Base-by-base conservation (phyloP, 1,140 invertebrate genomes). In the Microplitis demolitor region DNA sequence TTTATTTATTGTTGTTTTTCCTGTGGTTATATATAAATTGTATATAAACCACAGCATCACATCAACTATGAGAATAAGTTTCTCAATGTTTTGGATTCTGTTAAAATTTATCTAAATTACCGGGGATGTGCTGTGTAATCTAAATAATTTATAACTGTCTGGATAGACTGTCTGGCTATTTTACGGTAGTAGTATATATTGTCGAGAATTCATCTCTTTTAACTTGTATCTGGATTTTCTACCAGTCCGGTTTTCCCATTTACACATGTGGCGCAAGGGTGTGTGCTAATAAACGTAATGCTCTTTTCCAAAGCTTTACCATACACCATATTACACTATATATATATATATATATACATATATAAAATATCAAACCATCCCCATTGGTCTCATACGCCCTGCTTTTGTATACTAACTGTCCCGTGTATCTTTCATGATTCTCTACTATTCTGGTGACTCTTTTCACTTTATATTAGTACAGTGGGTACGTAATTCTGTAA, bases 281-380 rank as follows among this genome's bases (percentile, higher is more conserved):
- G 69, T 50, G 63, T 78, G 75, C 83, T 85, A 87, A 87, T 87
- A 87, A 87, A 85, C 84, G 85, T 87, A 87, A 87, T 87, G 85
- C 73, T 71, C 79, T 76, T 74, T 75, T 74, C 73, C 69, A 69
- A 53, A 71, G 63, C 60, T 53, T 64, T 39, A 53, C 61, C 53
- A 68, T 54, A 45, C 76, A 77, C 71, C 76, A 11, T 8, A 73
- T 63, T 66, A 69, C 62, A 61, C 69, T 69, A 24, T 61, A 5
- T 72, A 73, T 78, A 73, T 69, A 24, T 61, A 5, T 72, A 73
- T 78, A 73, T 73, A 74, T 74, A 73, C 69, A 69, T 74, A 51
- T 74, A 73, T 75, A 45, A 45, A 11, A 11, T 45, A 45, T 45
- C 39, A 67, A 71, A 77, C 71, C 67, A 76, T 74, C 75, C 76